Evolutionary conservation across 2,888 invertebrate genomes (phyloP), one percentile per base, ranked within the genome.

Genomic region (Dasysyrphus albostriatus): DNA sequence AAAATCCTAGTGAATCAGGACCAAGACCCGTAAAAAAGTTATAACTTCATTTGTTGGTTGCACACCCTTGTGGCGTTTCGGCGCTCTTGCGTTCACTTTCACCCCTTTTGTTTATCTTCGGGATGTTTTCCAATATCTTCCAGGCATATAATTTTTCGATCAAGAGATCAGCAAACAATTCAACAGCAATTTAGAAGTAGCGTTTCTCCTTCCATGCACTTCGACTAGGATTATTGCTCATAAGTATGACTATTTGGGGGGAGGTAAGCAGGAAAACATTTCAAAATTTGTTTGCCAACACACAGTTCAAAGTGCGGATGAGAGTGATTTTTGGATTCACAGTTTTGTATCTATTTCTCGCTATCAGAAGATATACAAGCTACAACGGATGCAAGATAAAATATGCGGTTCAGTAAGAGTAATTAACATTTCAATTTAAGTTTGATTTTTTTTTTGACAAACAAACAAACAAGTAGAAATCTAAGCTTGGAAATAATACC

Each of bases 141-240:
- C 87, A 88, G 89, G 89, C 89, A 90, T 90, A 89, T 89, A 89
- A 90, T 90, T 90, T 90, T 90, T 89, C 90, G 90, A 90, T 90
- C 90, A 90, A 90, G 90, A 90, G 90, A 90, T 90, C 90, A 90
- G 89, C 90, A 90, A 90, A 90, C 90, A 90, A 89, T 89, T 87
- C 87, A 87, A 83, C 83, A 75, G 87, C 87, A 87, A 87, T 87
- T 87, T 87, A 79, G 78, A 75, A 82, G 83, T 75, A 83, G 87
- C 87, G n/a, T 78, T 69, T 59, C 69, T 34, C 78, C 70, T 77
- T 51, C 16, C 49, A 7, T 32, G n/a, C 29, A 32, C 59, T 59
- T 42, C 12, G 34, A 14, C 56, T 70, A 37, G 58, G 70, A 78
- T 74, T 84, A 84, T 76, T 80, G 42, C 37, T 76, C 34, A 37